Conservation (phyloP, 2,113 vertebrate genomes). For the Porphyrio hochstetteri region DNA sequence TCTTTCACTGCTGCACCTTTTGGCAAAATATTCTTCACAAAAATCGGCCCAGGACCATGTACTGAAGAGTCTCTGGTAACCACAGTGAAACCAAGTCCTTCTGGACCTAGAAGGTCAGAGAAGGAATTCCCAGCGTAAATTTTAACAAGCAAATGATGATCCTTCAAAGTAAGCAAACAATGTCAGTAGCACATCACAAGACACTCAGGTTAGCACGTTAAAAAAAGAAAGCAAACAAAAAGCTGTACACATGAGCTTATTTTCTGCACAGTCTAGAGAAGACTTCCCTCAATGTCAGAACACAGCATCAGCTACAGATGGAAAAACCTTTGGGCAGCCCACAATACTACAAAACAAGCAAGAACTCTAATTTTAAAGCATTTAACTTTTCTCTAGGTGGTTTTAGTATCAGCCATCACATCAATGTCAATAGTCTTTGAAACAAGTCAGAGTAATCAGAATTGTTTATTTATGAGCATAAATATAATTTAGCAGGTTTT, state of each 20-base stretch:
- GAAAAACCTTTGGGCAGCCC: not conserved
- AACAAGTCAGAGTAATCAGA: not conserved
- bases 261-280: not conserved
- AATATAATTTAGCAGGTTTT: not conserved
- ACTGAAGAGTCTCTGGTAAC: slow-evolving; percentile 96
- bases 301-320: not conserved
- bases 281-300: not conserved
- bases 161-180: not conserved
- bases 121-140: not conserved
- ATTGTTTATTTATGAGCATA: not conserved
- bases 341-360: not conserved
- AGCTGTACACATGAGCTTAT: not conserved
- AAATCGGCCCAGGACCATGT: slow-evolving; percentile 92
- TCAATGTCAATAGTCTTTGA: not conserved
- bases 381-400: not conserved
- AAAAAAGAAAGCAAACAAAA: not conserved
- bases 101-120: slow-evolving; percentile 79
- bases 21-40: slow-evolving; percentile 96
- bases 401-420: not conserved
- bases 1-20: slow-evolving; percentile 96
- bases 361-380: not conserved
- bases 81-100: slow-evolving; percentile 97
- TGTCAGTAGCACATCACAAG: not conserved
- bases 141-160: not conserved
- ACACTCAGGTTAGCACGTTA: not conserved